These are phyloP conservation scores for Muscina levida DNA, from an alignment of 2,888 invertebrate genomes.

Conservation along the genomic window DNA sequence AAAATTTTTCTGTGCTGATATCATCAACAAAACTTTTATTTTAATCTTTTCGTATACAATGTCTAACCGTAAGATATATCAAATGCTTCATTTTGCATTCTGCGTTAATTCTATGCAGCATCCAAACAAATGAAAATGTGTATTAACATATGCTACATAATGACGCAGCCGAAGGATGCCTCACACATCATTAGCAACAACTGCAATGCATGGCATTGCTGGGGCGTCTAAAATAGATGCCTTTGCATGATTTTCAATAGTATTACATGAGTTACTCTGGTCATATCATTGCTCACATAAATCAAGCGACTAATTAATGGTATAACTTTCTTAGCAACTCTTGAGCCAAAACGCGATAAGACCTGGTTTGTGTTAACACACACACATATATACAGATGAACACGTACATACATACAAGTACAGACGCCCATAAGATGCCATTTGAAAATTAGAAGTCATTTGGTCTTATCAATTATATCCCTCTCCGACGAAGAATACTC, in stretches of 20 bases:
- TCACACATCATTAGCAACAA: neutral
- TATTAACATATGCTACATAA: neutral
- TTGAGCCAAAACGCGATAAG: neutral
- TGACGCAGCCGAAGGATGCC: neutral
- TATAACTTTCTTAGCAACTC: slow-evolving; percentile 58
- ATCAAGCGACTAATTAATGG: slow-evolving; percentile 77
- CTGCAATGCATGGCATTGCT: slow-evolving; percentile 15
- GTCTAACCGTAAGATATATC: too few species aligned
- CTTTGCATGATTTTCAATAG: slow-evolving; percentile 35
- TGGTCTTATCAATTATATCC: slow-evolving; percentile 52
- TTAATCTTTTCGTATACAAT: too few species aligned
- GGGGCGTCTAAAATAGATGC: slow-evolving; percentile 53
- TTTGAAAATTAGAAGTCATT: slow-evolving; percentile 55
- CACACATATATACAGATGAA: neutral
- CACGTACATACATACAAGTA: too few species aligned
- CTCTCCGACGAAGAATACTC: neutral
- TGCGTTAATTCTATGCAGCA: too few species aligned
- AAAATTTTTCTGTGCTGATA: too few species aligned
- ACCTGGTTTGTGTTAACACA: too few species aligned
- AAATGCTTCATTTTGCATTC: too few species aligned
- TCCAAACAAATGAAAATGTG: slow-evolving; percentile 19
- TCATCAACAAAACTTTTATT: too few species aligned
- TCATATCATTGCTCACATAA: slow-evolving; percentile 70
- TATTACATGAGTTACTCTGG: slow-evolving; percentile 47
- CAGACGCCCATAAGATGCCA: slow-evolving; percentile 6